phyloP scores from a whole-genome alignment of 1,140 invertebrate species.

The Thalassaphorura encarpata region DNA sequence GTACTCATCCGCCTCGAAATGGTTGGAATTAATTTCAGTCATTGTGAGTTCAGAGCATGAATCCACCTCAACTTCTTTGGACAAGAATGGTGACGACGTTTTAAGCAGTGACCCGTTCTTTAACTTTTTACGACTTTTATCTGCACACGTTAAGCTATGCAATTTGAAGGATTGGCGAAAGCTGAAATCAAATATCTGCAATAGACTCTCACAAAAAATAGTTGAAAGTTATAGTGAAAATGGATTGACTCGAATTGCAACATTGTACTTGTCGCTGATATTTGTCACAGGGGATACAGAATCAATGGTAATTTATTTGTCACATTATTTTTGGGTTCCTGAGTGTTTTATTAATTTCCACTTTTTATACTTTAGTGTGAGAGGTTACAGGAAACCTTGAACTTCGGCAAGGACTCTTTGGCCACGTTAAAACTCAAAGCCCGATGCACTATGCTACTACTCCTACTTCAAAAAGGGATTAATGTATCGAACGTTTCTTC shows the following conservation, averaged over 20 bases:
- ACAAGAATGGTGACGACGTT: not conserved
- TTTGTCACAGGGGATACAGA: not conserved
- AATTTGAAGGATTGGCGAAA: not conserved
- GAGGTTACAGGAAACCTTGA: slow-evolving; percentile 6
- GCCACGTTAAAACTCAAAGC: not conserved
- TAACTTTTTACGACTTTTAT: not conserved
- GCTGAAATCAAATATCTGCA: slow-evolving; percentile 6
- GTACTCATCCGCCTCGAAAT: slow-evolving; percentile 1
- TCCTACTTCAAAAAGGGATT: slow-evolving; percentile 4
- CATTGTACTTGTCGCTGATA: slow-evolving; percentile 4
- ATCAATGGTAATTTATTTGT: not conserved
- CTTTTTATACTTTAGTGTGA: slow-evolving; percentile 5
- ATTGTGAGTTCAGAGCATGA: no score
- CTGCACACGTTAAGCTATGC: not conserved
- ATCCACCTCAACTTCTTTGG: not conserved
- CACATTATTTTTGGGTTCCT: not conserved
- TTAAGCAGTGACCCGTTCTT: not conserved
- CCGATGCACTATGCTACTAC: not conserved
- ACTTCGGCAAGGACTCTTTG: not conserved
- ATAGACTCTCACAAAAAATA: not conserved
- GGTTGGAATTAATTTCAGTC: not conserved
- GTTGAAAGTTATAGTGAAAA: slow-evolving; percentile 4
- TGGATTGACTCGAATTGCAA: slow-evolving; percentile 8
- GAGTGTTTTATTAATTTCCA: not conserved
- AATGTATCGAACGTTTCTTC: not conserved